Evolutionary conservation across 2,888 invertebrate species (phyloP).

Genomic region (Yponomeuta cagnagella): DNA sequence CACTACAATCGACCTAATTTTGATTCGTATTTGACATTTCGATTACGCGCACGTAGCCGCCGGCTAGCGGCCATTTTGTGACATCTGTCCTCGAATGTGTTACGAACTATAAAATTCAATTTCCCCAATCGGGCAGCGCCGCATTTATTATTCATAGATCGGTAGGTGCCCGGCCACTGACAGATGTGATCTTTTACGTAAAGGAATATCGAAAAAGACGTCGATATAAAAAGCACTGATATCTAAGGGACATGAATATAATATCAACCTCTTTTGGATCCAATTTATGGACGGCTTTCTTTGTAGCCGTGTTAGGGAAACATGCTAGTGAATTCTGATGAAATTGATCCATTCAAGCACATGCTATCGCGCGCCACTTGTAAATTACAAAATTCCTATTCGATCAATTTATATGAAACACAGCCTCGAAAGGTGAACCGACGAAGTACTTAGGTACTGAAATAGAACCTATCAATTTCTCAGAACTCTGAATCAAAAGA

Average conservation of each 20-base stretch:
- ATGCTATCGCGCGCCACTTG: slow-evolving; percentile 2
- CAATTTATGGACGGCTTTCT: slow-evolving; percentile 37
- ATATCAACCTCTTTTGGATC: slow-evolving; percentile 44
- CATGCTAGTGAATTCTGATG: slow-evolving; percentile 23
- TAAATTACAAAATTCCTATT: slow-evolving; percentile 31
- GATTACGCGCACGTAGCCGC: slow-evolving; percentile 62
- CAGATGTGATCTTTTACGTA: slow-evolving; percentile 75
- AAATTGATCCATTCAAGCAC: slow-evolving; percentile 22
- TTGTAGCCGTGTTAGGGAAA: slow-evolving; percentile 35
- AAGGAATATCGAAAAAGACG: slow-evolving; percentile 66
- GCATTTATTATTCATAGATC: slow-evolving; percentile 75
- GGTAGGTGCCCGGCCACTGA: slow-evolving; percentile 69
- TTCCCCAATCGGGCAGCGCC: slow-evolving; percentile 71
- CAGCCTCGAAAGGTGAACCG: not conserved
- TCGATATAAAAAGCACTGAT: slow-evolving; percentile 51
- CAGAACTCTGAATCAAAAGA: slow-evolving; percentile 7
- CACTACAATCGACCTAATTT: slow-evolving; percentile 74
- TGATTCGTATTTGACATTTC: slow-evolving; percentile 75
- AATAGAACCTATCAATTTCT: slow-evolving; percentile 1
- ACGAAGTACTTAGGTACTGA: not conserved
- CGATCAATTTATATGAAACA: slow-evolving; percentile 32
- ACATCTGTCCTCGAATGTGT: slow-evolving; percentile 74
- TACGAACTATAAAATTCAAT: slow-evolving; percentile 75
- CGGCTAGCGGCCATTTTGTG: slow-evolving; percentile 67
- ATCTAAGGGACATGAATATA: slow-evolving; percentile 57